Conservation (phyloP, 1,140 invertebrate species). For the Drosophila athabasca region DNA sequence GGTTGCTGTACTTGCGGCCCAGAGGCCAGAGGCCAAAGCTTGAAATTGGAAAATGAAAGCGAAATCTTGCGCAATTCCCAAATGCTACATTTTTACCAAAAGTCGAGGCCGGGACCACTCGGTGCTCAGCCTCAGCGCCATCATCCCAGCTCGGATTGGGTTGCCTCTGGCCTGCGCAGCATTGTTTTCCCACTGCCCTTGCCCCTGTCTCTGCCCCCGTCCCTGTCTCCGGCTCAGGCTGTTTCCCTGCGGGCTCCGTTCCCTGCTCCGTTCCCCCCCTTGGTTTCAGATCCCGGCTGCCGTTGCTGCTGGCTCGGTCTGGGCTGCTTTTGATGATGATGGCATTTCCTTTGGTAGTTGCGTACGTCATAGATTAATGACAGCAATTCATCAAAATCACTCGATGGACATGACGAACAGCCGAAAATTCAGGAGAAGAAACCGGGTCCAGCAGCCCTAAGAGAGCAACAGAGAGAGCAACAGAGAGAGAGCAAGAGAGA, state of each 20-base stretch:
- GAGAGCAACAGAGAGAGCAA: conserved; percentile 13
- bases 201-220: conserved; percentile 1
- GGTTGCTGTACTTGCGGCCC: no score
- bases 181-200: conserved; percentile 50
- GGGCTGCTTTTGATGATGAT: conserved; percentile 81
- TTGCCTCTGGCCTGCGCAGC: conserved; percentile 38
- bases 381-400: conserved; percentile 84
- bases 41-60: conserved; percentile 67
- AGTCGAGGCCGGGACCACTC: background rate
- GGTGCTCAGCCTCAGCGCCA: background rate
- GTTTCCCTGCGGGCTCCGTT: conserved; percentile 57
- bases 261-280: conserved; percentile 12
- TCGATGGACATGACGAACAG: conserved; percentile 83
- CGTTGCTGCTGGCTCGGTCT: conserved; percentile 31
- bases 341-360: conserved; percentile 83
- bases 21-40: conserved; percentile 9
- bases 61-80: conserved; percentile 70
- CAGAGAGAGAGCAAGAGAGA: no score
- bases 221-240: conserved; percentile 7
- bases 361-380: conserved; percentile 84
- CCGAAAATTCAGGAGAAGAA: conserved; percentile 75
- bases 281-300: conserved; percentile 45
- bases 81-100: conserved; percentile 55
- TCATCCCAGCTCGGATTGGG: conserved; percentile 33
- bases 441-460: conserved; percentile 26